Evolutionary conservation across 1,140 invertebrate genomes (phyloP), one percentile per base, ranked within the genome.

Genomic region (Trichonephila clavata): DNA sequence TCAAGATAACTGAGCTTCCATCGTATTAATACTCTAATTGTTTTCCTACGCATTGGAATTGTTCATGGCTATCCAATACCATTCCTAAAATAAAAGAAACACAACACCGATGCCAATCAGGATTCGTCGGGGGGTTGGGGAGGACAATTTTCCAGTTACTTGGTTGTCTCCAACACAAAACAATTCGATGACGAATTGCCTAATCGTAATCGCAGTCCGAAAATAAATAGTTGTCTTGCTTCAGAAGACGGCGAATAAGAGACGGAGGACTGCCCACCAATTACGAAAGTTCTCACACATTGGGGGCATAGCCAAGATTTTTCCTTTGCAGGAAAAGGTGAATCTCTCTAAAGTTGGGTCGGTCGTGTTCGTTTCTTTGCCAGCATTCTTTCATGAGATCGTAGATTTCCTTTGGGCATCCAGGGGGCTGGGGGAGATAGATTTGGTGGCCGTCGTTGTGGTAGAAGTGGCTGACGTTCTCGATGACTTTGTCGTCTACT

Each of bases 371-470:
- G 95, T 98, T 97, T 50, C 98, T 96, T 95, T 98, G 98, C 98
- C 98, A 99, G 95, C 98, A 99, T 95, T 99, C 98, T 94, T 97
- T 97, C 98, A 99, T 99, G 94, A 99, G 96, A 95, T 99, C 98
- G 96, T 98, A 99, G 92, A 99, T 98, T 95, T 98, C 98, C 93
- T 98, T 97, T 20, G 98, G 98, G 96, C 98, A 99, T 94, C 98
- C 97, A 94, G 97, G 97, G 39, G 98, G 98, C 93, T 97, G 96
- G 2, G 97, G 97, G 20, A 98, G 96, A 87, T 97, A 96, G 94
- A 97, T 96, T 96, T 96, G 96, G 21, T 57, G 87, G 43, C 93
- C 80, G 77, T 94, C 93, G 60, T 90, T 84, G 87, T 90, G 93
- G 61, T 81, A 94, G 71, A 90, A 94, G 94, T 97, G 96, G 87